A percentile compares a stretch with the other conserved stretches of the same genome.
Evolutionary conservation across 2,113 vertebrate genomes (phyloP).

Genomic region (Halichoeres trimaculatus): DNA sequence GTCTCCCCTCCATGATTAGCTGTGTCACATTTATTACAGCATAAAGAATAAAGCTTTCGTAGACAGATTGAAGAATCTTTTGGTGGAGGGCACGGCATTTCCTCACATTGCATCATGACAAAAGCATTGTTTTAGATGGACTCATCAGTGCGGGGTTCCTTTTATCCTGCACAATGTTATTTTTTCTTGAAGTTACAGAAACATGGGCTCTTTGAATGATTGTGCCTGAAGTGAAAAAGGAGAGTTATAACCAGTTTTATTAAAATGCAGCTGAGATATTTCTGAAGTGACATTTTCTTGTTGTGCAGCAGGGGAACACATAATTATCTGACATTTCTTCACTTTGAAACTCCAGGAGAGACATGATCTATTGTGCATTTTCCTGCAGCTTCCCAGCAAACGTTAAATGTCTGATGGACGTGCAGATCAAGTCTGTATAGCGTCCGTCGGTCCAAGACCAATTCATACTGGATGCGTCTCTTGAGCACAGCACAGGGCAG

Average conservation of each 20-base stretch:
- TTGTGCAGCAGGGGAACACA: not conserved
- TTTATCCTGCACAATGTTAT: slow-evolving; percentile 1
- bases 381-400: not conserved
- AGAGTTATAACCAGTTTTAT: not conserved
- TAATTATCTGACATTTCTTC: not conserved
- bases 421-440: no score
- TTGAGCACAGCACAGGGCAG: no score
- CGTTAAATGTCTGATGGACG: no score
- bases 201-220: not conserved
- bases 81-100: slow-evolving; percentile 22
- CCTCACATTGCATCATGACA: slow-evolving; percentile 51
- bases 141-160: not conserved
- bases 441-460: no score
- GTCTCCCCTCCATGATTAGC: not conserved
- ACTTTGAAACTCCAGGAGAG: not conserved
- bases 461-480: no score
- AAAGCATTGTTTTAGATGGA: slow-evolving; percentile 20
- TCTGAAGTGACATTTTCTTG: not conserved
- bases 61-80: slow-evolving; percentile 18
- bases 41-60: slow-evolving; percentile 35
- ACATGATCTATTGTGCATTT: not conserved
- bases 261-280: not conserved
- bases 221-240: not conserved
- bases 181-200: slow-evolving; percentile 17
- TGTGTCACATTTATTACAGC: slow-evolving; percentile 24